Evolutionary conservation across 2,113 vertebrate genomes (phyloP).

Genomic region (Paracanthobrama guichenoti): DNA sequence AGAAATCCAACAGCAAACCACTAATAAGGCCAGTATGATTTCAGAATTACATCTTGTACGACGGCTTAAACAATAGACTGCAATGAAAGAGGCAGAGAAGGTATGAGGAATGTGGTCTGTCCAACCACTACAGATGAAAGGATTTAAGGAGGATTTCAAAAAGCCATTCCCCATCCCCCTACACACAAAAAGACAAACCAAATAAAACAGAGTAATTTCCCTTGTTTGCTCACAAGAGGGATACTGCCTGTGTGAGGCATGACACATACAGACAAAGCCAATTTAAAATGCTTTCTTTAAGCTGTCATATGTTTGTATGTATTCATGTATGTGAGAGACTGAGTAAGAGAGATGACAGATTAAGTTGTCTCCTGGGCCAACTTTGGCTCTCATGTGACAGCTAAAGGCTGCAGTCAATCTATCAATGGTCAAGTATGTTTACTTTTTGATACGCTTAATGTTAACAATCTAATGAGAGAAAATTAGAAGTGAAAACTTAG

Average conservation of each 20-base stretch:
- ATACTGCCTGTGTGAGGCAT: conserved; percentile 12
- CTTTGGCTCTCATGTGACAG: neutral
- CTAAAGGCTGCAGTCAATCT: neutral
- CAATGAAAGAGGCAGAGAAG: neutral
- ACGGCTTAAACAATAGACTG: conserved; percentile 22
- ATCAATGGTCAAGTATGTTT: conserved; percentile 8
- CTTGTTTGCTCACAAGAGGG: conserved; percentile 1
- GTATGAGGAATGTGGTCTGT: conserved; percentile 1
- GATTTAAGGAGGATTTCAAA: conserved; percentile 42
- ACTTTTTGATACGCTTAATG: conserved; percentile 3
- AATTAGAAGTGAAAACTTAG: neutral
- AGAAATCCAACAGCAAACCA: conserved; percentile 20
- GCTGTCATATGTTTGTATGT: neutral
- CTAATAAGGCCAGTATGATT: conserved; percentile 25
- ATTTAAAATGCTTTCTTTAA: neutral
- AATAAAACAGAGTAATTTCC: conserved; percentile 21
- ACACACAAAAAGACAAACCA: neutral
- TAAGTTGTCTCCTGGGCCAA: neutral
- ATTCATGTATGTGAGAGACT: neutral
- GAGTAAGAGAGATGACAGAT: conserved; percentile 11
- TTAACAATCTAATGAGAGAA: conserved; percentile 12
- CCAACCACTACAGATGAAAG: neutral
- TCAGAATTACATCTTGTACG: conserved; percentile 24
- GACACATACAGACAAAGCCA: neutral
- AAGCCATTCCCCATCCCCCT: neutral